Conservation (phyloP, 1,140 invertebrate species). For the Stegodyphus dumicola region DNA sequence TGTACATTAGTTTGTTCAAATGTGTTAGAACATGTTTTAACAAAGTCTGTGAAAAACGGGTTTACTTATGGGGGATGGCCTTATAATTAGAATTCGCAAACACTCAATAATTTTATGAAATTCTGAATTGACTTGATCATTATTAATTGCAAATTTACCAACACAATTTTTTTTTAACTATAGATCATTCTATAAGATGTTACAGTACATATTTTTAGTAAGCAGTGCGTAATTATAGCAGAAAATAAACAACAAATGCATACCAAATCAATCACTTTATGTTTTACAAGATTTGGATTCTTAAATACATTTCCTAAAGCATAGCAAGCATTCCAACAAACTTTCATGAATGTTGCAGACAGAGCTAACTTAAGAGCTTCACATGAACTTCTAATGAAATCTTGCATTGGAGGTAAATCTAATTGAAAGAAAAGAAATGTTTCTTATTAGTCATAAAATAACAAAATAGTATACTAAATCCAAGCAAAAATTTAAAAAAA, state of each 20-base stretch:
- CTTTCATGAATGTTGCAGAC: conserved; percentile 80
- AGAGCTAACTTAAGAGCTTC: conserved; percentile 77
- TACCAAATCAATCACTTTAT: conserved; percentile 24
- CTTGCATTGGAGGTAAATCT: conserved; percentile 66
- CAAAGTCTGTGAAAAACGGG: no score
- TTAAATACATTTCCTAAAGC: conserved; percentile 82
- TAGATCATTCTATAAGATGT: no score
- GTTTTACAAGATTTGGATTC: conserved; percentile 71
- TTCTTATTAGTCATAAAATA: background rate
- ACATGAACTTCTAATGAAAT: conserved; percentile 71
- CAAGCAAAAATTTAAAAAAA: background rate
- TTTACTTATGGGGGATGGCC: no score
- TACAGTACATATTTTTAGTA: no score
- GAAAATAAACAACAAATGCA: background rate
- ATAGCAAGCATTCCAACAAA: conserved; percentile 90
- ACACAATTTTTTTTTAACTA: no score
- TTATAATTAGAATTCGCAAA: no score
- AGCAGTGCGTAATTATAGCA: no score
- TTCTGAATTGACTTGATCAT: no score
- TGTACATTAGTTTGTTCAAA: no score
- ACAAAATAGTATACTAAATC: background rate
- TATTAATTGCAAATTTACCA: no score
- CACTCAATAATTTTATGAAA: no score
- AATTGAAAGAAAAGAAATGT: background rate
- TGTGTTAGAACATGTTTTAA: no score